These are phyloP conservation scores for Drosophila cardini DNA, from an alignment of 1,140 invertebrate genomes.

Conservation along the genomic window DNA sequence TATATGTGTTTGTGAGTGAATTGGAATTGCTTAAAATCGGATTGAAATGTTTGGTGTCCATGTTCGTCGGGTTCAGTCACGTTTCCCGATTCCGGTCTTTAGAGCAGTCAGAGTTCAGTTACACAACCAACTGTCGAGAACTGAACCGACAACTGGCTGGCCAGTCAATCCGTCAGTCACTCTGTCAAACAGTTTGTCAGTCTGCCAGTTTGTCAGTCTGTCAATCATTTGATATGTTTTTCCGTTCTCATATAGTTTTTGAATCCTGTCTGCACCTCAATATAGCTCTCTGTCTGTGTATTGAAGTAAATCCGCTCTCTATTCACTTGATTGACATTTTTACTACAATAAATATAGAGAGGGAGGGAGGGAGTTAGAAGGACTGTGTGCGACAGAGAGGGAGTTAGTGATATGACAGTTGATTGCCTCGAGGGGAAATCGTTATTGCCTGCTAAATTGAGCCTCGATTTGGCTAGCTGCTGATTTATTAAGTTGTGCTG, in stretches of 20 bases:
- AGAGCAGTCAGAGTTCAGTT: constrained; percentile 60
- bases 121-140: constrained; percentile 43
- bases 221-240: constrained; percentile 40
- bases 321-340: constrained; percentile 79
- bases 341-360: constrained; percentile 63
- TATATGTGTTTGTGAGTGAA: constrained; percentile 53
- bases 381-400: neutral
- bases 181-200: constrained; percentile 30
- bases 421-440: constrained; percentile 20
- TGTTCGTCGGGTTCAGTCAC: constrained; percentile 65
- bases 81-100: constrained; percentile 56
- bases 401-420: constrained; percentile 22
- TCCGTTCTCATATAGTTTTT: constrained; percentile 67
- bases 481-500: constrained; percentile 46
- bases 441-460: constrained; percentile 15
- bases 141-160: constrained; percentile 47
- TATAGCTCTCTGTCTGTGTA: constrained; percentile 6
- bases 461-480: constrained; percentile 12
- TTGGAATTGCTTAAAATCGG: constrained; percentile 76
- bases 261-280: constrained; percentile 56
- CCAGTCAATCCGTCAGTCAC: constrained; percentile 36
- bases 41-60: constrained; percentile 81
- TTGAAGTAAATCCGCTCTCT: constrained; percentile 46
- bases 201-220: constrained; percentile 59
- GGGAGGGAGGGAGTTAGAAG: neutral